Evolutionary conservation across 2,113 vertebrate species (phyloP).

Genomic region (Falco punctatus): DNA sequence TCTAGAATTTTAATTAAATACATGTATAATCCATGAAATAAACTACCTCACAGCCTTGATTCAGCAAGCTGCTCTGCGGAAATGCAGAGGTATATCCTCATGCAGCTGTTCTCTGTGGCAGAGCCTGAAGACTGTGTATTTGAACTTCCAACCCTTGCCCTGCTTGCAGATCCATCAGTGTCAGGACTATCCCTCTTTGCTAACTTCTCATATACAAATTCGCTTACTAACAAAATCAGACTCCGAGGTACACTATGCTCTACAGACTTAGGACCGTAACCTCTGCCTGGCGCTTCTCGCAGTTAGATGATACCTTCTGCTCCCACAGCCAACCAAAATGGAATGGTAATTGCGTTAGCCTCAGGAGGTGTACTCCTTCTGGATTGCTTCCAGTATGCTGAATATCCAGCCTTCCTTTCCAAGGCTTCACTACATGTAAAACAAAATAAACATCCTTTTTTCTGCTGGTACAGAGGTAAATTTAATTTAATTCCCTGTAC

Average conservation of each 20-base stretch:
- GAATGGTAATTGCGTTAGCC: background rate
- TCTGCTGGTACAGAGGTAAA: background rate
- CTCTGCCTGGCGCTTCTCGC: background rate
- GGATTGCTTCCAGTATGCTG: background rate
- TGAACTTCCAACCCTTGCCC: background rate
- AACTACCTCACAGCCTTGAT: background rate
- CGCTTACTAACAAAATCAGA: background rate
- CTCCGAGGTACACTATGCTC: background rate
- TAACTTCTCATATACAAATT: background rate
- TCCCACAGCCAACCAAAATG: background rate
- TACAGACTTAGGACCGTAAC: background rate
- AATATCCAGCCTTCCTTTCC: background rate
- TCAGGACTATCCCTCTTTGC: background rate
- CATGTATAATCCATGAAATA: constrained; percentile 54
- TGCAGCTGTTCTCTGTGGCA: background rate
- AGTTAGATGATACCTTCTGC: background rate
- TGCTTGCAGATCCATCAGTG: background rate
- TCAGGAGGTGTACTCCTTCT: background rate
- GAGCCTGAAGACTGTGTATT: background rate
- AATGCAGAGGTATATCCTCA: background rate
- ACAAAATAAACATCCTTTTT: background rate
- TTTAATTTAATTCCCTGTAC: background rate
- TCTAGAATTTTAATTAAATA: constrained; percentile 61
- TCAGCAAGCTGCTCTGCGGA: background rate
- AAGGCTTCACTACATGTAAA: background rate